Base-by-base conservation (phyloP, 2,113 vertebrate genomes). In the Oreotrochilus melanogaster region DNA sequence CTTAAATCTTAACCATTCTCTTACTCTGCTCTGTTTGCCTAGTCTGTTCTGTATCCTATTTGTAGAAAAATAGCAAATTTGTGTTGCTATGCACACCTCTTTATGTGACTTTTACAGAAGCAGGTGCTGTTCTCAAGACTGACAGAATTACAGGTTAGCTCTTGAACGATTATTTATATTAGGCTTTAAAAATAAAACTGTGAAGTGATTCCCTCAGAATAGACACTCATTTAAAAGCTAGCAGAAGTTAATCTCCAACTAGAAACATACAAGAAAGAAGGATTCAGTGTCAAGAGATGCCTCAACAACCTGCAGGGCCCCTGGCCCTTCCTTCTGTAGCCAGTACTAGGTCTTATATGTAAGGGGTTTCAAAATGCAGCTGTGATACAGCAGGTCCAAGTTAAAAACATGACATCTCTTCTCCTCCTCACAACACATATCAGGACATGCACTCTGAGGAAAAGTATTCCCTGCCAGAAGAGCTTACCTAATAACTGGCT, bases 141-240 rank as follows among this genome's bases (percentile, higher is more conserved):
- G n/a, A 91, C 5, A 75, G 54, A 72, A 91, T 35, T 64, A 51
- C 45, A 92, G 61, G 21, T 27, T 75, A 87, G 78, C 14, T 91
- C 35, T 74, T 0, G 0, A 93, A 93, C 0, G 0, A 25, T 45
- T 45, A 54, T 33, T 86, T 62, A 70, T 5, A 47, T 0, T 10
- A 11, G n/a, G 25, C 30, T 91, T 84, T 83, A 72, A 76, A 88
- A 92, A 39, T 4, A 25, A 23, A 71, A 48, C 21, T 3, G 8
- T 61, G 11, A 72, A 79, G 31, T 24, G 10, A 56, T 70, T 61
- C 54, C 45, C 27, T 33, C 33, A 85, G 48, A 27, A 12, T 7
- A 39, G 43, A 23, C 19, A 7, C 16, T 86, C 13, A 22, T 50
- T 70, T 76, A 78, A 81, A 81, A 81, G 33, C 19, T 42, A 87